Conservation (phyloP, 2,888 invertebrate genomes). For the Cerastoderma edule region DNA sequence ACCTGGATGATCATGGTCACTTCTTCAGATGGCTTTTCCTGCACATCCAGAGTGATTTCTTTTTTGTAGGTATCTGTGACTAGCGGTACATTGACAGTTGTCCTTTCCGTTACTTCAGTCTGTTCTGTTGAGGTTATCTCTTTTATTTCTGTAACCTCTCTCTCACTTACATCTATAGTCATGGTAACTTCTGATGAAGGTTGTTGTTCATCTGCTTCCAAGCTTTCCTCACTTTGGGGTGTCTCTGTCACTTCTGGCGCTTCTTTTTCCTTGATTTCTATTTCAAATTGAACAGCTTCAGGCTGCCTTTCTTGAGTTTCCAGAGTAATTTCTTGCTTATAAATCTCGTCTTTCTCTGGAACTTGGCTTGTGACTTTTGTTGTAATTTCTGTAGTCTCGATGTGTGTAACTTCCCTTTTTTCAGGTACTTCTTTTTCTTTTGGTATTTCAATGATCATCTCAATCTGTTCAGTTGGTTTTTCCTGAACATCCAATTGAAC, state of each 20-base stretch:
- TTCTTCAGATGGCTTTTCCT: constrained; percentile 71
- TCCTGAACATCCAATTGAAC: constrained; percentile 64
- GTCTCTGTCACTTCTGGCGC: constrained; percentile 63
- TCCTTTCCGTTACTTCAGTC: constrained; percentile 47
- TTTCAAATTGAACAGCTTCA: constrained; percentile 49
- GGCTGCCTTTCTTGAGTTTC: constrained; percentile 48
- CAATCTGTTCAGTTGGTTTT: constrained; percentile 59
- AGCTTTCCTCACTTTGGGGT: constrained; percentile 55
- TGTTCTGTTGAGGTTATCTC: constrained; percentile 57
- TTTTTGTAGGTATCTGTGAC: constrained; percentile 62
- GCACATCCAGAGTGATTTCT: constrained; percentile 67
- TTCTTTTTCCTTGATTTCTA: constrained; percentile 47
- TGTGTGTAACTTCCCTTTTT: constrained; percentile 37
- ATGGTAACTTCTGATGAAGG: constrained; percentile 62
- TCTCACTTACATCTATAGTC: constrained; percentile 55
- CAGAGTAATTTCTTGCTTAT: constrained; percentile 51
- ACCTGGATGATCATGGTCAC: constrained; percentile 71
- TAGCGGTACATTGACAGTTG: constrained; percentile 49
- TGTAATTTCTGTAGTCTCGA: constrained; percentile 42
- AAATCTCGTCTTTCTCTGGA: constrained; percentile 58
- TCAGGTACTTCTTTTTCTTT: constrained; percentile 34
- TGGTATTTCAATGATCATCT: constrained; percentile 37
- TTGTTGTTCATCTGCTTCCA: constrained; percentile 60
- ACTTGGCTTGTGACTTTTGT: constrained; percentile 61
- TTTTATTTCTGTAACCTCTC: constrained; percentile 61